Evolutionary conservation across 2,113 vertebrate species (phyloP).

Genomic region (Acanthisitta chloris): DNA sequence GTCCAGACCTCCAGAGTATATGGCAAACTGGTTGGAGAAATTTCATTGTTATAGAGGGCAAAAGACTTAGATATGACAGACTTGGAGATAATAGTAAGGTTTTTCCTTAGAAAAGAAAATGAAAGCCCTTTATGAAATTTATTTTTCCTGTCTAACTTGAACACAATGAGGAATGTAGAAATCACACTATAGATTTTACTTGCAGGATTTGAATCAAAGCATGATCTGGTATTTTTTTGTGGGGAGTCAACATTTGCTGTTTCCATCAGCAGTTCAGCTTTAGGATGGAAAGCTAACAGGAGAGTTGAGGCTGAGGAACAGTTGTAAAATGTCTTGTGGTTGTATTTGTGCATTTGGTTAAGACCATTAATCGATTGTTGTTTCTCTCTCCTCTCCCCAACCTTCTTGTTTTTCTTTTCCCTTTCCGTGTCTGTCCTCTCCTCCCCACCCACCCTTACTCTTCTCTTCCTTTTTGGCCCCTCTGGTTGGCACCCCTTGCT

Average conservation of each 20-base stretch:
- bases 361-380: constrained; percentile 26
- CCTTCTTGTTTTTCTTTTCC: neutral
- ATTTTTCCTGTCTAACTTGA: neutral
- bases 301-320: neutral
- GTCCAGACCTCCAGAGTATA: neutral
- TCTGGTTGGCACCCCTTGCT: constrained; percentile 3
- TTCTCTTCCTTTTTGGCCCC: neutral
- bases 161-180: accelerated
- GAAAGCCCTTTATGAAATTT: neutral
- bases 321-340: neutral
- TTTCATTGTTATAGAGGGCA: neutral
- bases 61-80: neutral
- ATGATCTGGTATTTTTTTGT: neutral
- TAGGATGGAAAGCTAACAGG: neutral
- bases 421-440: neutral
- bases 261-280: neutral
- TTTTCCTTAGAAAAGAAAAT: neutral
- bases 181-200: neutral
- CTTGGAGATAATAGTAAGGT: neutral
- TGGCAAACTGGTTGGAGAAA: neutral
- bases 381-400: constrained; percentile 46
- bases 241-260: neutral
- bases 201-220: neutral
- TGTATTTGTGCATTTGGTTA: neutral
- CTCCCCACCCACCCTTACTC: neutral